Percentiles rank a stretch among this genome's conserved stretches.
Conservation (phyloP, 2,797 vertebrate species). For the Discoglossus pictus region DNA sequence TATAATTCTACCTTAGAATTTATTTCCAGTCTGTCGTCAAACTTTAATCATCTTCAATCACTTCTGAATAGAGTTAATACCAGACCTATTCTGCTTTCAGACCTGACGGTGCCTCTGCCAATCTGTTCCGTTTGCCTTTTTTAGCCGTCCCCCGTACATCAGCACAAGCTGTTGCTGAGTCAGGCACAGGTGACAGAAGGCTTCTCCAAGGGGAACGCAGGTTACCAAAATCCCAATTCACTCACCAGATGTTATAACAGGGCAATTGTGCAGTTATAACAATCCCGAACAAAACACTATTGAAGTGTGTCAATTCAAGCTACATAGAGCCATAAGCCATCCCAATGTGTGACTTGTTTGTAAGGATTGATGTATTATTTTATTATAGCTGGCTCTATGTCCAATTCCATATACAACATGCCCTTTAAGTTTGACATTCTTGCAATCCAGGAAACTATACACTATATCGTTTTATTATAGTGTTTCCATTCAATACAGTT, state of each 20-base stretch:
- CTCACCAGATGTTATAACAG: slow-evolving; percentile 29
- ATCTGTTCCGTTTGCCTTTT: slow-evolving; percentile 22
- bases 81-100: not conserved
- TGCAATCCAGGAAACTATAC: too few relatives aligned
- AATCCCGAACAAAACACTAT: slow-evolving; percentile 6
- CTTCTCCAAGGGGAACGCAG: slow-evolving; percentile 28
- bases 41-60: not conserved
- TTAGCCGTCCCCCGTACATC: slow-evolving; percentile 11
- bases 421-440: too few relatives aligned
- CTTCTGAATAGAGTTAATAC: slow-evolving; percentile 2
- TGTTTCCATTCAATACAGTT: too few relatives aligned
- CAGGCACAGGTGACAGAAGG: slow-evolving; percentile 14
- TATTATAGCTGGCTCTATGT: too few relatives aligned
- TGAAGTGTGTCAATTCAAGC: slow-evolving; percentile 10
- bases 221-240: slow-evolving; percentile 35
- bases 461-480: too few relatives aligned
- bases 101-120: slow-evolving; percentile 18
- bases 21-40: too few relatives aligned
- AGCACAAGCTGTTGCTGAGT: not conserved
- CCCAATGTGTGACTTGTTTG: not conserved
- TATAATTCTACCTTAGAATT: too few relatives aligned
- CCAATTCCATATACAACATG: too few relatives aligned
- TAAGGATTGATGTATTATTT: not conserved
- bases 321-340: not conserved
- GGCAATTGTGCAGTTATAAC: not conserved